phyloP scores from a whole-genome alignment of 2,888 invertebrate species.

The Crossocerus cetratus region DNA sequence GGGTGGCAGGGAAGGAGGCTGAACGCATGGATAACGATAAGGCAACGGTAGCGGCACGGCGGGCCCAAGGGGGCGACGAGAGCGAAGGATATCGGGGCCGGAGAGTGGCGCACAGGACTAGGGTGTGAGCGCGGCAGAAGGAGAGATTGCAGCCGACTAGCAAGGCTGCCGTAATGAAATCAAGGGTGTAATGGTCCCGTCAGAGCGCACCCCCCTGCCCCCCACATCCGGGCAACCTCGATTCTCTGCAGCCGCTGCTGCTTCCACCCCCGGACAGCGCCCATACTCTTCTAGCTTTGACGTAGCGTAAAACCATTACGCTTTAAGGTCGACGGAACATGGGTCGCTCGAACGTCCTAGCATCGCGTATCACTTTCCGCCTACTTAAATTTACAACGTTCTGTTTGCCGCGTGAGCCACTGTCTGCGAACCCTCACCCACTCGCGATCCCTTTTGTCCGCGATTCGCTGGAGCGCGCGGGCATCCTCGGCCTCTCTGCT shows the following conservation, averaged over 20 bases:
- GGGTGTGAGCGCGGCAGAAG: slow-evolving; percentile 51
- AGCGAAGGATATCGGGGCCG: slow-evolving; percentile 40
- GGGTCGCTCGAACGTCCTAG: slow-evolving; percentile 55
- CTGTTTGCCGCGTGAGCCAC: slow-evolving; percentile 16
- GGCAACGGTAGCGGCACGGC: slow-evolving; percentile 32
- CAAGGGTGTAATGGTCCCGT: slow-evolving; percentile 74
- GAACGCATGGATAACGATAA: slow-evolving; percentile 12
- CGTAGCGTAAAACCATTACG: slow-evolving; percentile 70
- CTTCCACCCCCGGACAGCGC: slow-evolving; percentile 48
- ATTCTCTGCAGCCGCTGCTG: slow-evolving; percentile 55
- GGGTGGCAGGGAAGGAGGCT: slow-evolving; percentile 16
- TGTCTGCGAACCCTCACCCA: not conserved
- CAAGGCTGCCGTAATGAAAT: slow-evolving; percentile 73
- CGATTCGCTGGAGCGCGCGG: not conserved
- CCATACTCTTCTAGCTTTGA: slow-evolving; percentile 65
- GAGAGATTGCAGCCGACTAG: slow-evolving; percentile 71
- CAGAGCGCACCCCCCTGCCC: slow-evolving; percentile 67
- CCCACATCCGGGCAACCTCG: slow-evolving; percentile 53
- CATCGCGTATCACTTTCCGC: slow-evolving; percentile 51
- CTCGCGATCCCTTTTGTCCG: not conserved
- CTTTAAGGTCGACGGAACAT: slow-evolving; percentile 64
- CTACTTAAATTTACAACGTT: slow-evolving; percentile 46
- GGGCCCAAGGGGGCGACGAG: slow-evolving; percentile 27
- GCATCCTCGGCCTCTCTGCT: not conserved
- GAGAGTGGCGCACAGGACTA: slow-evolving; percentile 35